Evolutionary conservation across 2,888 invertebrate species (phyloP).

Genomic region (Zygogramma bicolorata): DNA sequence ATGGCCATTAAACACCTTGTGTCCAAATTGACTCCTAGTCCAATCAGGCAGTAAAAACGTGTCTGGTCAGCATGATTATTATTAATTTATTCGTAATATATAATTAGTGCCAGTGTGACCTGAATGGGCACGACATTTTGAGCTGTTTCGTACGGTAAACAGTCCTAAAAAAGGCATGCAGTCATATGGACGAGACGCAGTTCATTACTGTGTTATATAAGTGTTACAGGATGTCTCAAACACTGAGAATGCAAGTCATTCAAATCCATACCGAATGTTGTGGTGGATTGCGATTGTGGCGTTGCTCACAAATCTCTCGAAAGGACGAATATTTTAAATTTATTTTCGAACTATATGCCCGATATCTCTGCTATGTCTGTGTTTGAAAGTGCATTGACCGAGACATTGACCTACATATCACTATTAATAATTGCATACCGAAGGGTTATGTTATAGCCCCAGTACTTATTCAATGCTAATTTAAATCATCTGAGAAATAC

Average conservation of each 20-base stretch:
- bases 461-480: too few species aligned
- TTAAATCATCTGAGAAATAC: too few species aligned
- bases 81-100: conserved; percentile 31
- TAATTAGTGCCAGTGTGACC: conserved; percentile 35
- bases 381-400: too few species aligned
- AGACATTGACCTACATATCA: too few species aligned
- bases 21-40: not conserved
- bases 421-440: too few species aligned
- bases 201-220: conserved; percentile 13
- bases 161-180: conserved; percentile 28
- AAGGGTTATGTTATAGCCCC: too few species aligned
- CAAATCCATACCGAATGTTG: too few species aligned
- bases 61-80: conserved; percentile 20
- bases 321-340: too few species aligned
- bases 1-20: not conserved
- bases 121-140: conserved; percentile 30
- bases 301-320: too few species aligned
- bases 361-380: too few species aligned
- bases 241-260: not conserved
- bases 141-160: conserved; percentile 28
- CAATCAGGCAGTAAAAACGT: conserved; percentile 13
- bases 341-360: too few species aligned
- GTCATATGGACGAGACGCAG: conserved; percentile 15
- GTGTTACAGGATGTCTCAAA: conserved; percentile 19
- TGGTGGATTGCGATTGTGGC: too few species aligned